phyloP scores from a whole-genome alignment of 2,113 vertebrate genomes.

The Ginglymostoma cirratum region DNA sequence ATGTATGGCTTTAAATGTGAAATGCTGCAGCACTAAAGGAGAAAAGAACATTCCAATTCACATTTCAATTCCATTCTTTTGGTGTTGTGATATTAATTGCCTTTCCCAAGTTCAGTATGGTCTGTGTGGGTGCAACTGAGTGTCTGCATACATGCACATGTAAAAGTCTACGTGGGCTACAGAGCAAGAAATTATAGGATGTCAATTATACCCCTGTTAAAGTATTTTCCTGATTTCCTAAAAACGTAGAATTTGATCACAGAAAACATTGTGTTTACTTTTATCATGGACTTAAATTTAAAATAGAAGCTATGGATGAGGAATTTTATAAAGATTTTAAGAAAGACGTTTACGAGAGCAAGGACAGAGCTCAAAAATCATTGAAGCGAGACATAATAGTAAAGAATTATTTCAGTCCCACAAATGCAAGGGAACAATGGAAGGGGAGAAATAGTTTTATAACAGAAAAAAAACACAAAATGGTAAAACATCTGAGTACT shows the following conservation, averaged over 20 bases:
- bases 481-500: neutral
- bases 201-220: neutral
- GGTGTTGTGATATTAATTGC: neutral
- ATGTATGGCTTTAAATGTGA: no score
- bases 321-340: neutral
- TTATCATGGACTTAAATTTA: neutral
- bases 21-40: neutral
- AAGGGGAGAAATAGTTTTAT: neutral
- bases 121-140: neutral
- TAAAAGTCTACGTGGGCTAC: no score
- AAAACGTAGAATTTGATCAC: neutral
- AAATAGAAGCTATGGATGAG: neutral
- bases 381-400: neutral
- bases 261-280: neutral
- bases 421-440: neutral
- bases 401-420: neutral
- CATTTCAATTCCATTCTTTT: neutral
- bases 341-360: neutral
- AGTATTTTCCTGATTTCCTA: neutral
- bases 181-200: neutral
- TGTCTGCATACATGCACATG: neutral
- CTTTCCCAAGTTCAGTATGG: neutral
- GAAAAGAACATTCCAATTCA: neutral
- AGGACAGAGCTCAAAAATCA: neutral
- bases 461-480: neutral